phyloP scores from a whole-genome alignment of 2,888 invertebrate species.

The Hybos culiciformis region DNA sequence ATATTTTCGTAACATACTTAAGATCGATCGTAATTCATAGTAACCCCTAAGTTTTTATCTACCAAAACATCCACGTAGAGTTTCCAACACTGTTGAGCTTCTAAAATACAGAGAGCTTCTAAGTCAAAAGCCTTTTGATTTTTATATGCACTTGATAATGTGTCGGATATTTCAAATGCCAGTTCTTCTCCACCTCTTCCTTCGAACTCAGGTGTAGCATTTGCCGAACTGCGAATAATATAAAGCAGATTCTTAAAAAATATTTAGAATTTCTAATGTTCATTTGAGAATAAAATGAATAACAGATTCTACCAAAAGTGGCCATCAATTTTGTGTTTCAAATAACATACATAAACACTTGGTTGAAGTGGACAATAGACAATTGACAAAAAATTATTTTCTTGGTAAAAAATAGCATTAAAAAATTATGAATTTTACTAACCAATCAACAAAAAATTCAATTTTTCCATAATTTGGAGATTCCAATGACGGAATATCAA shows the following conservation, averaged over 20 bases:
- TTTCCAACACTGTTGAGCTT: constrained; percentile 84
- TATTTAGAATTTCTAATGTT: neutral
- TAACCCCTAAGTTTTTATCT: constrained; percentile 11
- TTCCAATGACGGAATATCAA: constrained; percentile 62
- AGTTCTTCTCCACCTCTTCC: constrained; percentile 89
- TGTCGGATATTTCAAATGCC: constrained; percentile 68
- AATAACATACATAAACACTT: no score
- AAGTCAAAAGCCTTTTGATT: constrained; percentile 65
- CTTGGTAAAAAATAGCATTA: neutral
- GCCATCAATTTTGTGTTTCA: no score
- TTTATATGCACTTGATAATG: constrained; percentile 66
- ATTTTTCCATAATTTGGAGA: constrained; percentile 71
- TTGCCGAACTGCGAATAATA: constrained; percentile 97
- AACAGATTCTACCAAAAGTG: neutral
- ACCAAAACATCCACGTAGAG: constrained; percentile 88
- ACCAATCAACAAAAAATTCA: constrained; percentile 96
- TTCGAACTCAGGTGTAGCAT: constrained; percentile 93
- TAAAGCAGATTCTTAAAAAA: constrained; percentile 8
- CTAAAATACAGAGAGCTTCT: constrained; percentile 64
- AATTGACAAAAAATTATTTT: neutral
- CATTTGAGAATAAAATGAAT: constrained; percentile 2
- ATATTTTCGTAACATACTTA: neutral
- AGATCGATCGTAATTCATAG: neutral
- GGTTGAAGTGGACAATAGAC: neutral
- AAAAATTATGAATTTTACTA: constrained; percentile 18